A percentile compares a stretch with the other conserved stretches of the same genome.
phyloP scores from a whole-genome alignment of 1,140 invertebrate species.

The Diachasmimorpha longicaudata region DNA sequence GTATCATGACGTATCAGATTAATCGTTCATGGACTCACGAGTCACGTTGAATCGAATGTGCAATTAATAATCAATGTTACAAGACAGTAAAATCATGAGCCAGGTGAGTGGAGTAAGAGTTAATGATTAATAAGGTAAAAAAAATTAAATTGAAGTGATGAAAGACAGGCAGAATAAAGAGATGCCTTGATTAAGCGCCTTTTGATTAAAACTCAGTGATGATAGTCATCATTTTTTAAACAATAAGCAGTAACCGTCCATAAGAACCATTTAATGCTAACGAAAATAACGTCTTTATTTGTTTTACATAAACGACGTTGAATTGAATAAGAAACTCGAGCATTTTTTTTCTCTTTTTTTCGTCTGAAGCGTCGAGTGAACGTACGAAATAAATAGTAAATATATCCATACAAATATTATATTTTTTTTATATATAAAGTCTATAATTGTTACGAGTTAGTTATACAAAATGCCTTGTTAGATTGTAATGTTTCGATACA shows the following conservation, averaged over 20 bases:
- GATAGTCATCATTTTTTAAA: slow-evolving; percentile 42
- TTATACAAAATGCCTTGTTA: slow-evolving; percentile 45
- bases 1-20: slow-evolving; percentile 57
- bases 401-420: slow-evolving; percentile 34
- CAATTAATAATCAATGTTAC: slow-evolving; percentile 30
- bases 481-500: slow-evolving; percentile 48
- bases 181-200: slow-evolving; percentile 14
- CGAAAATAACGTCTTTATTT: slow-evolving; percentile 46
- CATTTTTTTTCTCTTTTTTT: background rate
- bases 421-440: slow-evolving; percentile 57
- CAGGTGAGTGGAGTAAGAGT: background rate
- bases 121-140: background rate
- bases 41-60: slow-evolving; percentile 32
- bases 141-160: background rate
- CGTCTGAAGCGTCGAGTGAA: slow-evolving; percentile 32
- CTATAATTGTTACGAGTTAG: slow-evolving; percentile 58
- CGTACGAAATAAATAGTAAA: slow-evolving; percentile 30
- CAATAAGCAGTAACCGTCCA: slow-evolving; percentile 56
- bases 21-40: slow-evolving; percentile 27
- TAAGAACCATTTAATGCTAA: slow-evolving; percentile 51
- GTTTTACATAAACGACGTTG: background rate
- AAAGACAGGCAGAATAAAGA: background rate
- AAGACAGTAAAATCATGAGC: background rate
- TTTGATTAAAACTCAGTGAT: slow-evolving; percentile 23
- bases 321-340: slow-evolving; percentile 13